Evolutionary conservation across 2,797 vertebrate genomes (phyloP).

Genomic region (Phoebastria nigripes): DNA sequence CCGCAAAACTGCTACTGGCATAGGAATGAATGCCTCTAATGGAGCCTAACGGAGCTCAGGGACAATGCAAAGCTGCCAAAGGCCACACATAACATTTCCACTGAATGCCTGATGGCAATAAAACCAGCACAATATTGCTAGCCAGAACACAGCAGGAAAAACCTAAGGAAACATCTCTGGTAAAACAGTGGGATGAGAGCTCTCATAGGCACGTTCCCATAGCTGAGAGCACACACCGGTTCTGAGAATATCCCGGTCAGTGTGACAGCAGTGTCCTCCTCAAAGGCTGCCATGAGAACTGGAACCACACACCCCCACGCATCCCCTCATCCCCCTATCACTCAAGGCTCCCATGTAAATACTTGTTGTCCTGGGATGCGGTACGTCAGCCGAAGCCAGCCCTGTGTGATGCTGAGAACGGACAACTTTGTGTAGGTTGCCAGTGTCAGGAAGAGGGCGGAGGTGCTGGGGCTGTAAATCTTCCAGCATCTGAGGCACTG

Average conservation of each 20-base stretch:
- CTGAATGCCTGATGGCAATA: neutral
- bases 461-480: neutral
- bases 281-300: neutral
- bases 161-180: neutral
- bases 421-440: neutral
- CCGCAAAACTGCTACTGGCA: neutral
- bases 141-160: neutral
- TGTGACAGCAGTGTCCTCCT: neutral
- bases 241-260: neutral
- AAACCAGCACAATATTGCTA: neutral
- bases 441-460: neutral
- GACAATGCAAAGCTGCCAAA: neutral
- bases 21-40: neutral
- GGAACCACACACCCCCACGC: neutral
- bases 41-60: constrained; percentile 25
- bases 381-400: neutral
- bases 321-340: fast-evolving
- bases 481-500: neutral
- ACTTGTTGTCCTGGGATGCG: neutral
- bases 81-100: neutral
- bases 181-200: neutral
- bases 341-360: neutral
- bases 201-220: fast-evolving
- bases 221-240: fast-evolving
- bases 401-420: neutral